phyloP scores from a whole-genome alignment of 2,888 invertebrate species.

The Augochlorella aurata region DNA sequence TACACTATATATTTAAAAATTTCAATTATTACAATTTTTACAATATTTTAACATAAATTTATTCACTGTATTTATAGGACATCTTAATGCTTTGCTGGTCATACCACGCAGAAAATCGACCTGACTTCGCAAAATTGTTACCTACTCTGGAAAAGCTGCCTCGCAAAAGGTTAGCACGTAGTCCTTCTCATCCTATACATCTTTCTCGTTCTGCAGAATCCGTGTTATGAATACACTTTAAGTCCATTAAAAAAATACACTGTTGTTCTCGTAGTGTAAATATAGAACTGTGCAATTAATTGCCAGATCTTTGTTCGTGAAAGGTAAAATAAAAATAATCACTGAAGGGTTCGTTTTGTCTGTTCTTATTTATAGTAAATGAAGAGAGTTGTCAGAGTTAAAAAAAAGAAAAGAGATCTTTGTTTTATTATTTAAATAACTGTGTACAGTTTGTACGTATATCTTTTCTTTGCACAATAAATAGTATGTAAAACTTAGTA shows the following conservation, averaged over 20 bases:
- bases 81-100: conserved; percentile 99
- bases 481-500: conserved; percentile 20
- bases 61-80: conserved; percentile 85
- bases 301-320: conserved; percentile 76
- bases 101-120: conserved; percentile 91
- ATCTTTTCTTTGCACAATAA: conserved; percentile 33
- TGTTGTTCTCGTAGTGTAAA: conserved; percentile 78
- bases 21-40: neutral
- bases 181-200: conserved; percentile 99
- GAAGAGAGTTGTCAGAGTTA: conserved; percentile 8
- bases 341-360: conserved; percentile 65
- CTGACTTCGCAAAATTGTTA: conserved; percentile 94
- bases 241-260: conserved; percentile 76
- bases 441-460: conserved; percentile 27
- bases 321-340: conserved; percentile 72
- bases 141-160: conserved; percentile 95
- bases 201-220: conserved; percentile 98
- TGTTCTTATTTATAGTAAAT: conserved; percentile 28
- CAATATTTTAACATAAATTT: conserved; percentile 26
- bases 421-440: conserved; percentile 33
- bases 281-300: conserved; percentile 74
- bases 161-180: conserved; percentile 96
- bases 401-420: conserved; percentile 5
- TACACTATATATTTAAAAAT: neutral
- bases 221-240: conserved; percentile 87